phyloP scores from a whole-genome alignment of 2,113 vertebrate species.

The Pseudorhombus dupliciocellatus region DNA sequence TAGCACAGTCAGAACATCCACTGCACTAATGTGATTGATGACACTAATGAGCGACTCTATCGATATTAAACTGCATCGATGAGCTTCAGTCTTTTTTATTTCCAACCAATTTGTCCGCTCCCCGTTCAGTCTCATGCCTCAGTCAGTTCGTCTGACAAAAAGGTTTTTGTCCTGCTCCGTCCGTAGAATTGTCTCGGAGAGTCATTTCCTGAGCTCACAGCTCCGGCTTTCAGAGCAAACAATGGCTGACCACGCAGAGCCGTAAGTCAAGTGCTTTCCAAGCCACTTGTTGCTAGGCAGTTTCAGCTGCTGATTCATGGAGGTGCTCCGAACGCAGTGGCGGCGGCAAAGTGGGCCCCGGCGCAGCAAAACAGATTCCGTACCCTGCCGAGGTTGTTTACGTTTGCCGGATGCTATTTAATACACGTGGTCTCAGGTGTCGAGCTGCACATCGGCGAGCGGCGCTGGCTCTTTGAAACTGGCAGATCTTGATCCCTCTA shows the following conservation, averaged over 20 bases:
- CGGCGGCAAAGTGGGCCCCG: constrained; percentile 27
- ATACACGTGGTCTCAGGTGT: constrained; percentile 48
- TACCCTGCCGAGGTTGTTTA: constrained; percentile 37
- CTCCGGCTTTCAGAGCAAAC: constrained; percentile 39
- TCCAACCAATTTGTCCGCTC: not conserved
- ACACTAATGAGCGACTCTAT: not conserved
- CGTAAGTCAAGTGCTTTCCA: constrained; percentile 61
- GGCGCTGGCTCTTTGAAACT: not conserved
- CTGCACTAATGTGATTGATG: no score
- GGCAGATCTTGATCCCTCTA: not conserved
- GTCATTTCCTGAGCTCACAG: not conserved
- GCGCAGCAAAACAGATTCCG: constrained; percentile 17
- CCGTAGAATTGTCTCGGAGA: not conserved
- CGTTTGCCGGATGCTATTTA: constrained; percentile 35
- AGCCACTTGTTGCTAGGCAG: constrained; percentile 52
- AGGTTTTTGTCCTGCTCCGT: not conserved
- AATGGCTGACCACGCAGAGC: constrained; percentile 41
- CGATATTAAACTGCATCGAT: not conserved
- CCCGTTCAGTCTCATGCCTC: not conserved
- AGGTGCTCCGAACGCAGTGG: constrained; percentile 29
- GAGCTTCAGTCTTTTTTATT: not conserved
- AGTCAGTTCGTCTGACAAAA: constrained; percentile 1
- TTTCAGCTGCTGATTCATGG: constrained; percentile 26
- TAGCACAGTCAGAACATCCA: no score
- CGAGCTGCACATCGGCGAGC: constrained; percentile 18